These are phyloP conservation scores for Plumapathes pennacea DNA, from an alignment of 92 coral and sea anemone species.

Conservation along the genomic window DNA sequence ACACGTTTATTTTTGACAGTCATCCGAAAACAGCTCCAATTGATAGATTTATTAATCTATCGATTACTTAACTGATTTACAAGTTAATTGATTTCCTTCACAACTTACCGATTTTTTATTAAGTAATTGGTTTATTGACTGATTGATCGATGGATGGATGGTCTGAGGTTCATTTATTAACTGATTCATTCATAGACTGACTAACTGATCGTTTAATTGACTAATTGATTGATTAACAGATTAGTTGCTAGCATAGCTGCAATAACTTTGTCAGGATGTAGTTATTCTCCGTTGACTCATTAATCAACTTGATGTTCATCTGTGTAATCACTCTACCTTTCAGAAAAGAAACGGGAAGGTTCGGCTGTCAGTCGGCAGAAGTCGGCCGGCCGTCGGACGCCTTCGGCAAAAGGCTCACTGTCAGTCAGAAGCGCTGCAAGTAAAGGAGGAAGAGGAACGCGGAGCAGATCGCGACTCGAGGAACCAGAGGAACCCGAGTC, in stretches of 20 bases:
- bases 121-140: neutral
- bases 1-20: too few relatives aligned
- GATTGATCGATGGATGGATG: neutral
- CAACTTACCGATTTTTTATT: neutral
- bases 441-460: conserved; percentile 38
- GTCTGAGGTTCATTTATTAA: neutral
- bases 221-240: neutral
- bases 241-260: neutral
- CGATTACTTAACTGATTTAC: neutral
- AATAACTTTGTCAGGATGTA: neutral
- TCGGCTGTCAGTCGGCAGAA: conserved; percentile 69
- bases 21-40: too few relatives aligned
- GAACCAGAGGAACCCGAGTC: conserved; percentile 60
- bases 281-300: neutral
- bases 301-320: too few relatives aligned
- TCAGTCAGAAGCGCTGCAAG: conserved; percentile 72
- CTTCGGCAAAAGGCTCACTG: conserved; percentile 77
- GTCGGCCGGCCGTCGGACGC: conserved; percentile 66
- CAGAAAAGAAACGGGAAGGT: conserved; percentile 75
- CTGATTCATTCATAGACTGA: neutral
- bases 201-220: neutral
- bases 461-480: conserved; percentile 61
- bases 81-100: neutral
- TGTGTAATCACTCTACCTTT: too few relatives aligned
- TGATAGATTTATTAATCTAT: too few relatives aligned